phyloP scores from a whole-genome alignment of 2,888 invertebrate genomes.

The Parelbella ahira region DNA sequence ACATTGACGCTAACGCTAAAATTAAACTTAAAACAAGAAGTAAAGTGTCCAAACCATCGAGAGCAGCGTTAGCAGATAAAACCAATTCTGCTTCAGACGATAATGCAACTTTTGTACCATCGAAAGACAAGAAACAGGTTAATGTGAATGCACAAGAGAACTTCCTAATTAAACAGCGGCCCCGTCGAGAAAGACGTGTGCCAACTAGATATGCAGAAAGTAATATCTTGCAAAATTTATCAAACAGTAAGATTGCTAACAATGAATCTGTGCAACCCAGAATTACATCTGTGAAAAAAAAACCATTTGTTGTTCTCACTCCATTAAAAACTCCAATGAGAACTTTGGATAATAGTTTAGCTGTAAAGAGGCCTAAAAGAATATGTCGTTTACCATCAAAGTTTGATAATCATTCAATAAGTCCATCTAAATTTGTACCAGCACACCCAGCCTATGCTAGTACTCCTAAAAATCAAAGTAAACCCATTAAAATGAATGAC shows the following conservation, averaged over 20 bases:
- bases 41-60: conserved; percentile 38
- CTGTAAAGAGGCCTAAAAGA: conserved; percentile 52
- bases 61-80: conserved; percentile 63
- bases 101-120: conserved; percentile 37
- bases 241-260: conserved; percentile 35
- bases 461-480: conserved; percentile 49
- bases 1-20: conserved; percentile 38
- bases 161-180: conserved; percentile 31
- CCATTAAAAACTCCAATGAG: conserved; percentile 46
- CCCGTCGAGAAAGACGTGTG: conserved; percentile 50
- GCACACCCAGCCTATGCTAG: conserved; percentile 59
- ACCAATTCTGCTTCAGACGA: conserved; percentile 70
- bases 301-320: conserved; percentile 23
- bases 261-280: background rate
- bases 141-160: conserved; percentile 17
- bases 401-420: conserved; percentile 58
- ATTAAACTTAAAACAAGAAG: conserved; percentile 35
- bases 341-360: conserved; percentile 41
- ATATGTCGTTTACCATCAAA: conserved; percentile 57
- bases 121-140: conserved; percentile 17
- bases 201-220: conserved; percentile 52
- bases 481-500: conserved; percentile 24
- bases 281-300: conserved; percentile 19
- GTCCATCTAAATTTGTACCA: conserved; percentile 55
- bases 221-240: conserved; percentile 39